Conservation (phyloP, 2,888 invertebrate genomes). For the Frankliniella fusca region DNA sequence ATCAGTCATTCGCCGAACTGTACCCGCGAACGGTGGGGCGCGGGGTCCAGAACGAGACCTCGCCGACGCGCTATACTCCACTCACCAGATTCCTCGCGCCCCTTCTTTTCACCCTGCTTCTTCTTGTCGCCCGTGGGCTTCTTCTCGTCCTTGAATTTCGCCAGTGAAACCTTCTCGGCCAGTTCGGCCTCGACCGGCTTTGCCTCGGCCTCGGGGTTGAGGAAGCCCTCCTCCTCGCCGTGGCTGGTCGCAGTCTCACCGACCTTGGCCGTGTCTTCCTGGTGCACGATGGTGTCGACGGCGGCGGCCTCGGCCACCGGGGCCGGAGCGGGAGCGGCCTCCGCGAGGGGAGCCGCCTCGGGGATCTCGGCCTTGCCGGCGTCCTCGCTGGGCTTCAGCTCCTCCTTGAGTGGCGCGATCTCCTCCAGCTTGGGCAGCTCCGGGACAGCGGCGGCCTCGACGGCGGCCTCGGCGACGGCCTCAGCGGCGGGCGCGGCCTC, state of each 20-base stretch:
- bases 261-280: slow-evolving; percentile 28
- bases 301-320: slow-evolving; percentile 46
- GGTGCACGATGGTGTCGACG: slow-evolving; percentile 39
- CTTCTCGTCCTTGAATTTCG: slow-evolving; percentile 2
- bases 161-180: not conserved
- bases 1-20: not conserved
- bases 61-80: no score
- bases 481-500: slow-evolving; percentile 30
- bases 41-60: no score
- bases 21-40: no score
- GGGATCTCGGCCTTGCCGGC: slow-evolving; percentile 41
- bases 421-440: no score
- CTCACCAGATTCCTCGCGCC: slow-evolving; percentile 10
- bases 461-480: slow-evolving; percentile 48
- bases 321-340: slow-evolving; percentile 43
- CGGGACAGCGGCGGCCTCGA: slow-evolving; percentile 39
- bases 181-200: slow-evolving; percentile 22
- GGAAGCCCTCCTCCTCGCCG: slow-evolving; percentile 39
- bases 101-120: slow-evolving; percentile 18
- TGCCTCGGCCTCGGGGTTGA: slow-evolving; percentile 34
- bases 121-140: slow-evolving; percentile 9
- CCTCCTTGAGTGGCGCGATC: no score
- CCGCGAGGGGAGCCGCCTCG: not conserved
- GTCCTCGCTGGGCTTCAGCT: not conserved
- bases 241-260: slow-evolving; percentile 36